Evolutionary conservation across 2,888 invertebrate genomes (phyloP), one percentile per base, ranked within the genome.

Genomic region (Plebejus argus): DNA sequence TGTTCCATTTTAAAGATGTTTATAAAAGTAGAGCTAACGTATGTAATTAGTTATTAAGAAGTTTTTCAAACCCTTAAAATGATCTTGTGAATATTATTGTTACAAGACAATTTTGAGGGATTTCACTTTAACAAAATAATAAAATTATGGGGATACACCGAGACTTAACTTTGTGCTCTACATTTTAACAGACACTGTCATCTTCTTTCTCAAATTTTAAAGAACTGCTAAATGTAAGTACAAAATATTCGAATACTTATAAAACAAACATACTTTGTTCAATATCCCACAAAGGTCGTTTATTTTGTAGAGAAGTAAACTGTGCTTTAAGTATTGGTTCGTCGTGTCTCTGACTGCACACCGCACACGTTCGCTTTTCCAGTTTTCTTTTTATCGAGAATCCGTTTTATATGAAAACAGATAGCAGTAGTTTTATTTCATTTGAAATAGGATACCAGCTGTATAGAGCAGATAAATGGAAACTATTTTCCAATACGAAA

Each of bases 351-450:
- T 20, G 53, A 53, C 53, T 23, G 20, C 20, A 20, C n/a, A 58
- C 58, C 58, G 58, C 61, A 61, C 23, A 61, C 61, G 61, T 61
- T 61, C 61, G 61, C 61, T 61, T 61, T 23, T 23, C 61, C 61
- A 61, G 23, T 61, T 61, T 61, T 61, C 23, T 61, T 61, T 61
- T 61, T 61, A 61, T 61, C 23, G 61, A 20, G 61, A 61, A 61
- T 61, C 23, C 61, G 61, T 61, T 61, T 61, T 61, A 61, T 61
- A 61, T 61, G 12, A 61, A 61, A 61, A 61, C 23, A 61, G 61
- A 61, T 61, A 61, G 61, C 61, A 10, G 58, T 20, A 61, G 12
- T 61, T 61, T 61, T 23, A 61, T 61, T 61, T 61, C 23, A 61
- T 61, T 61, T 61, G 12, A 23, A 61, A 61, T 61, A 61, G 61